Evolutionary conservation across 2,113 vertebrate species (phyloP), one percentile per base, ranked within the genome.

Genomic region (Camelus bactrianus): DNA sequence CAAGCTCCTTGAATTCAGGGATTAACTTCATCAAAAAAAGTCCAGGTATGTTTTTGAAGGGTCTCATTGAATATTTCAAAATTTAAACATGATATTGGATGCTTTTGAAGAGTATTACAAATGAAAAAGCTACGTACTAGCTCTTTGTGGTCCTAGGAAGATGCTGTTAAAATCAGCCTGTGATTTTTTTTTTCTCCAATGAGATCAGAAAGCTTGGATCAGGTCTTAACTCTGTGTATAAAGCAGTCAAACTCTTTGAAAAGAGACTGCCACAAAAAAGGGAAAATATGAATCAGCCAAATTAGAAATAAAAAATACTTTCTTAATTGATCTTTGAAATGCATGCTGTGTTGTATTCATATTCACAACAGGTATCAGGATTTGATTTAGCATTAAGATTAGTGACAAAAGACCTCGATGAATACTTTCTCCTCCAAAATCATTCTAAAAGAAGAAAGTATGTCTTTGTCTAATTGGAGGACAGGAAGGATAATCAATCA

Each of bases 321-420:
- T 92, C n/a, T 83, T 50, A 54, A 22, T 52, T 89, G 42, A 64
- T 84, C 10, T 80, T 82, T 84, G 32, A 97, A 95, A 91, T 50
- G 19, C 7, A 56, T 35, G 15, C 16, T n/a, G 5, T 4, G 50
- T 76, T 48, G 15, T 93, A 72, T 79, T 84, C 9, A n/a, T 80
- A 79, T 95, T 81, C 22, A 76, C 5, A 96, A 64, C 1, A 48
- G 0, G 0, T 54, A 48, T 52, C 70, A 89, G n/a, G 4, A 54
- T 52, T 62, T 92, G 24, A 92, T 28, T 54, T 81, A 77, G 28
- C 2, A 4, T 28, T 86, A 48, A 77, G 2, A 65, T 73, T 26
- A 73, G 22, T 96, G 42, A 73, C 12, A 80, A 6, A 48, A 46
- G 58, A 80, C 2, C 38, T 93, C 8, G 46, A 76, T 52, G 60